phyloP scores from a whole-genome alignment of 2,888 invertebrate species.

The Furcula furcula region DNA sequence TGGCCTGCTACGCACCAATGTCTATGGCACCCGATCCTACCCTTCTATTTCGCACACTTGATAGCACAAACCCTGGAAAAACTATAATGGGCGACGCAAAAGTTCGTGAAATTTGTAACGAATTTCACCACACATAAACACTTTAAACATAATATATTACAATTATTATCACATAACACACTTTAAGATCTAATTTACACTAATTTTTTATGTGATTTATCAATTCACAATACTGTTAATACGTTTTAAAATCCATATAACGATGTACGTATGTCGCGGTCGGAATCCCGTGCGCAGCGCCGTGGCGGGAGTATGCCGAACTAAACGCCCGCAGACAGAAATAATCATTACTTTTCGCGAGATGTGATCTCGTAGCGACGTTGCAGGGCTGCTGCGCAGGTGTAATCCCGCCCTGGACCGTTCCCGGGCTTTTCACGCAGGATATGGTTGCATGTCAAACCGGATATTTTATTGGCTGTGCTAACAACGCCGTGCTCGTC shows the following conservation, averaged over 20 bases:
- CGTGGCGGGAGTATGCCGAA: slow-evolving; percentile 70
- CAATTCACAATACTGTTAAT: slow-evolving; percentile 61
- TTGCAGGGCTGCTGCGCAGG: slow-evolving; percentile 72
- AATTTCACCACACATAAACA: slow-evolving; percentile 12
- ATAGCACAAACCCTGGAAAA: slow-evolving; percentile 17
- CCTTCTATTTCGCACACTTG: slow-evolving; percentile 20
- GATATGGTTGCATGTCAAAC: slow-evolving; percentile 58
- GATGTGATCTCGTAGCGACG: slow-evolving; percentile 76
- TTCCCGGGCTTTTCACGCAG: slow-evolving; percentile 79
- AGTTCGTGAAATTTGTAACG: slow-evolving; percentile 9
- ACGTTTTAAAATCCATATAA: slow-evolving; percentile 65
- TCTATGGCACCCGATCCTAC: slow-evolving; percentile 3
- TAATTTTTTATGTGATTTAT: slow-evolving; percentile 48
- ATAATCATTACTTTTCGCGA: slow-evolving; percentile 82
- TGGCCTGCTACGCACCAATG: slow-evolving; percentile 13
- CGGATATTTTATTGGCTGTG: slow-evolving; percentile 69
- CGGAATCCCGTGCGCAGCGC: slow-evolving; percentile 63
- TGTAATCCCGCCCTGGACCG: slow-evolving; percentile 53
- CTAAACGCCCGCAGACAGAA: slow-evolving; percentile 73
- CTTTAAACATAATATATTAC: slow-evolving; percentile 6
- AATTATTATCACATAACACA: slow-evolving; percentile 11
- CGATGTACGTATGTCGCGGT: slow-evolving; percentile 62
- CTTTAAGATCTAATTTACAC: slow-evolving; percentile 22
- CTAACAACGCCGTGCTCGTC: slow-evolving; percentile 53
- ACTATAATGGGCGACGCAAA: slow-evolving; percentile 25